Base-by-base conservation (phyloP, 2,113 vertebrate genomes). In the Pachycephala philippinensis region DNA sequence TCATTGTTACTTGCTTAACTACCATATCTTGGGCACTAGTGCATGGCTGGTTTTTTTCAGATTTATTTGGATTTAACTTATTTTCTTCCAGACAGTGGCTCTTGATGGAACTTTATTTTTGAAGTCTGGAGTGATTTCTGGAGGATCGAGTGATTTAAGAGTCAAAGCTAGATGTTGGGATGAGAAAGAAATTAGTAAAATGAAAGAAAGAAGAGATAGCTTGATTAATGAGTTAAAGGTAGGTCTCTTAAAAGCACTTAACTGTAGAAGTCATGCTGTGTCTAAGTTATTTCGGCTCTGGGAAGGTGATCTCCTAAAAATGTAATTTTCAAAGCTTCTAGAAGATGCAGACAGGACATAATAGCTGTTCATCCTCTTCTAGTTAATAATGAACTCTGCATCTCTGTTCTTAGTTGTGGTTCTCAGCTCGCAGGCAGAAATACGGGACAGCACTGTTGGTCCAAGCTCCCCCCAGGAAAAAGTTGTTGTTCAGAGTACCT, bases 41-140 rank as follows among this genome's bases (percentile, higher is more conserved):
- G 84, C 4, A 5, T 66, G 40, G 3, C 19, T 87, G 30, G 2
- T 15, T 74, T 68, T 81, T 10, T 80, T 83, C 39, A 80, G 28
- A 37, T 87, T 40, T 76, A 30, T 49, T 69, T 92, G 33, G 1
- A 4, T 56, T 45, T 49, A 15, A 35, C n/a, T 75, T 49, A 3
- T 20, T 57, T 65, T 35, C 53, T 93, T 95, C 20, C 60, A 99
- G 99, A 99, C 99, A 3, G 99, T 99, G 22, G 95, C 99, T 81
- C 98, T 99, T 93, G 99, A 99, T 85, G 99, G 99, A 94, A 99
- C 99, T 61, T 96, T 99, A 65, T 99, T 99, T 98, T 96, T 98
- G 69, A 99, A 99, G 95, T 99, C 99, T 40, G 99, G 99, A 21
- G 98, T 99, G 79, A 99, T 99, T 84, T 99, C 99, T 54, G 99